Evolutionary conservation across 2,797 vertebrate genomes (phyloP).

Genomic region (Danio tinwini): DNA sequence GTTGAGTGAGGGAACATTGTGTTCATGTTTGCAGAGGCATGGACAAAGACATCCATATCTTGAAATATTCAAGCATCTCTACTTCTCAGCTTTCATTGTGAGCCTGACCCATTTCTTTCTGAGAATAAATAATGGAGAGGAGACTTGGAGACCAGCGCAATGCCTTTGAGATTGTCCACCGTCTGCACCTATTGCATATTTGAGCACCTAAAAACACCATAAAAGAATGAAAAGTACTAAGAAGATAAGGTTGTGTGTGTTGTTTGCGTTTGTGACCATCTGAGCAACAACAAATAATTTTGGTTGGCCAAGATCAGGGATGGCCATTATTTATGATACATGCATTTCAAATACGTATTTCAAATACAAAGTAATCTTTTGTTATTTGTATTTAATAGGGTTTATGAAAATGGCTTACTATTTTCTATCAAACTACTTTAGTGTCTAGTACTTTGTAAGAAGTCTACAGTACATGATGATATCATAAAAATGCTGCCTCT

Average conservation of each 20-base stretch:
- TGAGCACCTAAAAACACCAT: neutral
- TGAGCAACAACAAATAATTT: neutral
- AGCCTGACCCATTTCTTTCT: slow-evolving; percentile 32
- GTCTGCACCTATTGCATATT: slow-evolving; percentile 10
- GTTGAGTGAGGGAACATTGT: slow-evolving; percentile 23
- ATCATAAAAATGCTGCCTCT: too few species aligned
- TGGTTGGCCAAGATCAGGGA: too few species aligned
- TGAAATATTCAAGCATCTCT: slow-evolving; percentile 26
- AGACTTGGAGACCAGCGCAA: slow-evolving; percentile 1
- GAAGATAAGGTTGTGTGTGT: too few species aligned
- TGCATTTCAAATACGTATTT: too few species aligned
- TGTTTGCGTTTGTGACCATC: neutral
- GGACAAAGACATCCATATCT: neutral
- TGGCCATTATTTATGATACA: too few species aligned
- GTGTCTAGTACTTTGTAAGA: too few species aligned
- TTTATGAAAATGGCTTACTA: too few species aligned
- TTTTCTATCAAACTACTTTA: too few species aligned
- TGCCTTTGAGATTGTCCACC: neutral
- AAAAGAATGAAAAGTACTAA: neutral
- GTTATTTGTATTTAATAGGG: too few species aligned
- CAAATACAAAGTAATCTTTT: too few species aligned
- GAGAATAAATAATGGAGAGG: slow-evolving; percentile 22
- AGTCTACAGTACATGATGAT: too few species aligned
- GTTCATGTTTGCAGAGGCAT: slow-evolving; percentile 11
- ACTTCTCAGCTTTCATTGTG: slow-evolving; percentile 1